Conservation (phyloP, 23 tunicate species). For the Trididemnum nubilum region DNA sequence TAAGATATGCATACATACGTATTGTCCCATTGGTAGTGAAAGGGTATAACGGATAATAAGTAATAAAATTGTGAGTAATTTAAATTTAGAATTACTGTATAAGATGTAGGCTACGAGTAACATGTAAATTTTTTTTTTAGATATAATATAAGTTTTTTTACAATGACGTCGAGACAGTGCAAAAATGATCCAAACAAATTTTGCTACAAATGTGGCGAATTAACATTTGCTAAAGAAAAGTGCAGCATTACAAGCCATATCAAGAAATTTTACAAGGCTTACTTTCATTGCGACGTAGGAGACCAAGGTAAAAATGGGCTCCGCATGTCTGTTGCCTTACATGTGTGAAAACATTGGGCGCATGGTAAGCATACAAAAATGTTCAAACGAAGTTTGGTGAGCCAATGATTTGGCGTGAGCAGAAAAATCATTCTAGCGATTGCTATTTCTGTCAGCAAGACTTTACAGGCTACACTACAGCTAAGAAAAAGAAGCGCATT, state of each 20-base stretch:
- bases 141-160: constrained; percentile 4
- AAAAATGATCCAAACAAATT: constrained; percentile 21
- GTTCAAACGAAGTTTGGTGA: constrained; percentile 17
- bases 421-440: constrained; percentile 21
- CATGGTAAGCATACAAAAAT: constrained; percentile 12
- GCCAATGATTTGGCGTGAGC: constrained; percentile 25
- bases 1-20: neutral
- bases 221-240: constrained; percentile 19
- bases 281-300: constrained; percentile 25
- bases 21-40: too few relatives aligned
- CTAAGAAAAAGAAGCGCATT: constrained; percentile 14
- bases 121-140: neutral
- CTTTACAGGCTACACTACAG: constrained; percentile 1
- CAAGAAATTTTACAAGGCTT: constrained; percentile 15
- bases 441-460: constrained; percentile 23
- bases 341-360: constrained; percentile 23
- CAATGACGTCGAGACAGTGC: constrained; percentile 22
- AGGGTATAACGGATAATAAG: too few relatives aligned
- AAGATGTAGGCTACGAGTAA: too few relatives aligned
- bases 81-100: too few relatives aligned
- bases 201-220: constrained; percentile 14
- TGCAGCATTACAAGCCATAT: constrained; percentile 17
- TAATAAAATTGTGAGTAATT: too few relatives aligned
- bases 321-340: constrained; percentile 20
- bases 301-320: constrained; percentile 19